Evolutionary conservation across 1,140 invertebrate genomes (phyloP).

Genomic region (Chironomus striatipennis): DNA sequence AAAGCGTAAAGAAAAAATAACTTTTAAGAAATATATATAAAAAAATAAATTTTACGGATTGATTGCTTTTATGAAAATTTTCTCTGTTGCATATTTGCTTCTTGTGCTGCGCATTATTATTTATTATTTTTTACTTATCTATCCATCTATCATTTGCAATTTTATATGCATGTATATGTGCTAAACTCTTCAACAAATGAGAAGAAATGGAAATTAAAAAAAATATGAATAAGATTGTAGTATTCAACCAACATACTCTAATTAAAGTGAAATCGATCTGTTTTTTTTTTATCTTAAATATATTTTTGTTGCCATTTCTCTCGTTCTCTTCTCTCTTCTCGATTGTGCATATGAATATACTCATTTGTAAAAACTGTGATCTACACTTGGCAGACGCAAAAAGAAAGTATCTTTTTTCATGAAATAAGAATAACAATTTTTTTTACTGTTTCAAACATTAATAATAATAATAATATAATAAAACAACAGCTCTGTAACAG

Average conservation of each 20-base stretch:
- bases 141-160: not conserved
- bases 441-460: not conserved
- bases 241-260: not conserved
- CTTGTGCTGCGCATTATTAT: not conserved
- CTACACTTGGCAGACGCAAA: too few relatives aligned
- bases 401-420: too few relatives aligned
- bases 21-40: too few relatives aligned
- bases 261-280: constrained; percentile 1
- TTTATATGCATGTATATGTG: not conserved
- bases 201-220: not conserved
- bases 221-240: not conserved
- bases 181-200: not conserved
- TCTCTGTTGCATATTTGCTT: not conserved
- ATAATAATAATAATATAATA: constrained; percentile 7
- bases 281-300: too few relatives aligned
- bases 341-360: not conserved
- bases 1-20: not conserved
- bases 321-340: not conserved
- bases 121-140: not conserved
- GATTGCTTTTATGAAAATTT: constrained; percentile 2
- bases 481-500: not conserved
- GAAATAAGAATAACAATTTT: not conserved
- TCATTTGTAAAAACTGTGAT: too few relatives aligned
- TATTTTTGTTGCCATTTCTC: not conserved
- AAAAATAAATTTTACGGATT: not conserved